Evolutionary conservation across 2,888 invertebrate species (phyloP).

Genomic region (Latrodectus hesperus): DNA sequence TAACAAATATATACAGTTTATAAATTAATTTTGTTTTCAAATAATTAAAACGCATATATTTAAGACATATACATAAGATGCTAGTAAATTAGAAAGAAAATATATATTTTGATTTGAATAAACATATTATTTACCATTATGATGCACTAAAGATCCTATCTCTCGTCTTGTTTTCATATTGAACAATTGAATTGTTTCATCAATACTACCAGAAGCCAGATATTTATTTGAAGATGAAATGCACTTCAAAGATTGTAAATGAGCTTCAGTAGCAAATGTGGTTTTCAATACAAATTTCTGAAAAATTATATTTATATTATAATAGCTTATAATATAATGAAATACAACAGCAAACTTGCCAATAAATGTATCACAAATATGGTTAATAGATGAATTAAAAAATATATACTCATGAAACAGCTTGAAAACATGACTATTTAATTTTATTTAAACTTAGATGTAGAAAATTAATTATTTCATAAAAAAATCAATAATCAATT

Average conservation of each 20-base stretch:
- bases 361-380: too few species aligned
- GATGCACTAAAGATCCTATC: slow-evolving; percentile 86
- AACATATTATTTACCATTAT: slow-evolving; percentile 79
- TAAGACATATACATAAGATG: background rate
- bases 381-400: too few species aligned
- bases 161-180: slow-evolving; percentile 87
- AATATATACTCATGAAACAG: background rate
- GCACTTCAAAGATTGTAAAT: slow-evolving; percentile 85
- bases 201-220: slow-evolving; percentile 90
- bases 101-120: too few species aligned
- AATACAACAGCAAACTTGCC: background rate
- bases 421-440: background rate
- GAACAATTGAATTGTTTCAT: slow-evolving; percentile 90
- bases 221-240: slow-evolving; percentile 83
- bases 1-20: background rate
- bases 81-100: too few species aligned
- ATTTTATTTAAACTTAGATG: background rate
- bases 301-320: background rate
- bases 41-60: background rate
- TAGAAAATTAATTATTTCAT: background rate
- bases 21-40: background rate
- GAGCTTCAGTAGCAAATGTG: slow-evolving; percentile 91
- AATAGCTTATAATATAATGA: background rate
- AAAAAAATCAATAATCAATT: too few species aligned
- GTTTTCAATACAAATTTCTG: slow-evolving; percentile 78